Evolutionary conservation across 2,888 invertebrate genomes (phyloP).

Genomic region (Gortyna flavago): DNA sequence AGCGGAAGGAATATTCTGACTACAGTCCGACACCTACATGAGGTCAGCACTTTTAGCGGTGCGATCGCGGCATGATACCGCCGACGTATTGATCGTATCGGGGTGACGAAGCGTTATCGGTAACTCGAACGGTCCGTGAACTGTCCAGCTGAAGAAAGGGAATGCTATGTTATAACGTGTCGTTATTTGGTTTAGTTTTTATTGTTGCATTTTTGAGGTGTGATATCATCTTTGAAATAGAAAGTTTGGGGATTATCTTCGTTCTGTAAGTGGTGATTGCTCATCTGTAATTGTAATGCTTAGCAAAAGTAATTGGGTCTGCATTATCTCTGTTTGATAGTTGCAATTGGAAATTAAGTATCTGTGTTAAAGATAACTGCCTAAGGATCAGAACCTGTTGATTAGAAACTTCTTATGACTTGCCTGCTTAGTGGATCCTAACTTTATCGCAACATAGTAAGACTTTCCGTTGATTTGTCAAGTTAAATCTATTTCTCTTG

Average conservation of each 20-base stretch:
- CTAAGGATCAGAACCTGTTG: conserved; percentile 26
- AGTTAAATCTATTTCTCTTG: not conserved
- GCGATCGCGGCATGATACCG: conserved; percentile 89
- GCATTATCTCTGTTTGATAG: conserved; percentile 24
- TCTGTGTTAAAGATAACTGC: conserved; percentile 1
- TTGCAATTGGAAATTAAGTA: conserved; percentile 13
- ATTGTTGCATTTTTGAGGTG: conserved; percentile 67
- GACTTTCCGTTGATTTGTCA: conserved; percentile 15
- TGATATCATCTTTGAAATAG: conserved; percentile 70
- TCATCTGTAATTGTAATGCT: conserved; percentile 43
- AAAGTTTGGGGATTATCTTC: conserved; percentile 60
- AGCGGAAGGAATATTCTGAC: conserved; percentile 78
- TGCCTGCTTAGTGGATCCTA: not conserved
- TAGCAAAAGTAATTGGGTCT: conserved; percentile 29
- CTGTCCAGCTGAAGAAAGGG: conserved; percentile 83
- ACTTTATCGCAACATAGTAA: conserved; percentile 7
- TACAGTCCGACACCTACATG: conserved; percentile 85
- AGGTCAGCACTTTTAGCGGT: conserved; percentile 86
- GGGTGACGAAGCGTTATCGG: conserved; percentile 85
- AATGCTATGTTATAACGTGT: conserved; percentile 80
- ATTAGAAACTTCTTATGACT: conserved; percentile 17
- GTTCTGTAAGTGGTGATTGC: conserved; percentile 37
- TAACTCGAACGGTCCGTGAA: conserved; percentile 83
- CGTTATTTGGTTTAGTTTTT: conserved; percentile 81
- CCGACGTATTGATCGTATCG: conserved; percentile 87